Evolutionary conservation across 2,113 vertebrate species (phyloP), one percentile per base, ranked within the genome.

Genomic region (Garra rufa): DNA sequence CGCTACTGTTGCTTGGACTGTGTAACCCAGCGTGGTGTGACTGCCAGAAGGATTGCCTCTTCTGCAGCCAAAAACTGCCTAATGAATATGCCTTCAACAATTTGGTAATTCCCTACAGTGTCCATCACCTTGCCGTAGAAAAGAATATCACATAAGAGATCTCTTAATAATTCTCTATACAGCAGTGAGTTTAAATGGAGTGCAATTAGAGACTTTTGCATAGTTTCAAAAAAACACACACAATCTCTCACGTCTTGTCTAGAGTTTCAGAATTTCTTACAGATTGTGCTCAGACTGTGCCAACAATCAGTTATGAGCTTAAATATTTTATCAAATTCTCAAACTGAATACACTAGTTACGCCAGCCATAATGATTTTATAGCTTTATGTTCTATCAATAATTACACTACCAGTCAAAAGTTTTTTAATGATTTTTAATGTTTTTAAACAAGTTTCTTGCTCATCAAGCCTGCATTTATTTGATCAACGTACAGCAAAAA

Each of bases 1-100:
- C 93, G 85, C 91, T 97, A 84, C 92, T 97, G 89, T 92, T 97
- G 87, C 95, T 99, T 88, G 95, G 95, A 89, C 91, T 97, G 87
- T 94, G 94, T 83, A 94, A 95, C 85, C 93, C 92, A 6, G 96
- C 85, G 2, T 92, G 90, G 50, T 88, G 93, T 4, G 96, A 96
- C 92, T 99, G 98, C 87, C 95, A 94, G 87, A 88, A 88, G 28
- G 97, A 97, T 90, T 99, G 98, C 26, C 89, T 96, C 84, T 92
- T 89, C 91, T 99, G 98, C 89, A 94, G 92, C 89, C 94, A 94
- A 83, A 90, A 93, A 77, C 90, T 97, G 80, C 92, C 81, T 70
- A 91, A 92, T 83, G 93, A 90, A 0, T 92, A 96, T 78, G 90
- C 87, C 92, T 97, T 98, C 89, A 95, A 94, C 57, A 93, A 92